These are phyloP conservation scores for Thunnus thynnus DNA, from an alignment of 2,113 vertebrate genomes.

Conservation along the genomic window DNA sequence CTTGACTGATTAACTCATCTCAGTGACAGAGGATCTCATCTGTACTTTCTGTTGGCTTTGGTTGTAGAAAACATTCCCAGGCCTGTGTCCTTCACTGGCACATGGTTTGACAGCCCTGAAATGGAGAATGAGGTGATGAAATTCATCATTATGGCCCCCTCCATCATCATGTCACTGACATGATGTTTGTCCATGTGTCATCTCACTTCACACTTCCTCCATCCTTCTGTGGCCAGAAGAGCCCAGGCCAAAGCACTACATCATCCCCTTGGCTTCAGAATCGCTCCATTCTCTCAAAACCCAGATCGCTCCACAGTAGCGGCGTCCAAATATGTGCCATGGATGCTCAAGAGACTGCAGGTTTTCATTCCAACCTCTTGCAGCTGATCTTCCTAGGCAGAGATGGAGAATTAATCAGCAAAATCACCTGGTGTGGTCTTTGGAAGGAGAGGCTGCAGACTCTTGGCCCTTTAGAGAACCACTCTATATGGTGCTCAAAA, in stretches of 20 bases:
- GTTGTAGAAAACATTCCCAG: slow-evolving; percentile 17
- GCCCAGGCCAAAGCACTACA: slow-evolving; percentile 4
- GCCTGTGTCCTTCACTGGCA: slow-evolving; percentile 13
- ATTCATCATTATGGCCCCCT: slow-evolving; percentile 32
- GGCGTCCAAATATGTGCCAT: background rate
- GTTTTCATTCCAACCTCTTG: slow-evolving; percentile 7
- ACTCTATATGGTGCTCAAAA: slow-evolving; percentile 32
- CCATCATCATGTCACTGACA: slow-evolving; percentile 44
- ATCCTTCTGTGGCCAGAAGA: slow-evolving; percentile 1
- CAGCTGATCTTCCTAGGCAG: slow-evolving; percentile 1
- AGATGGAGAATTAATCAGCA: slow-evolving; percentile 14
- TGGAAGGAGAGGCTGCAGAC: slow-evolving; percentile 15
- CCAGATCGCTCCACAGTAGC: background rate
- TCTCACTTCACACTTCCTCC: slow-evolving; percentile 10
- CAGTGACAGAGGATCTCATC: slow-evolving; percentile 3
- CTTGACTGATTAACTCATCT: background rate
- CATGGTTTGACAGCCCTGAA: slow-evolving; percentile 12
- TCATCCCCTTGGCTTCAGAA: slow-evolving; percentile 13
- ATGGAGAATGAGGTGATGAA: slow-evolving; percentile 28
- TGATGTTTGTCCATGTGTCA: slow-evolving; percentile 39
- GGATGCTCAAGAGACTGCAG: slow-evolving; percentile 8
- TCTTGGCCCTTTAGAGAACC: slow-evolving; percentile 20
- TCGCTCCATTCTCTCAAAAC: background rate
- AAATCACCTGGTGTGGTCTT: slow-evolving; percentile 29
- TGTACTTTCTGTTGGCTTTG: slow-evolving; percentile 11